A percentile compares a stretch with the other conserved stretches of the same genome.
phyloP scores from a whole-genome alignment of 2,113 vertebrate species.

The Willisornis vidua region DNA sequence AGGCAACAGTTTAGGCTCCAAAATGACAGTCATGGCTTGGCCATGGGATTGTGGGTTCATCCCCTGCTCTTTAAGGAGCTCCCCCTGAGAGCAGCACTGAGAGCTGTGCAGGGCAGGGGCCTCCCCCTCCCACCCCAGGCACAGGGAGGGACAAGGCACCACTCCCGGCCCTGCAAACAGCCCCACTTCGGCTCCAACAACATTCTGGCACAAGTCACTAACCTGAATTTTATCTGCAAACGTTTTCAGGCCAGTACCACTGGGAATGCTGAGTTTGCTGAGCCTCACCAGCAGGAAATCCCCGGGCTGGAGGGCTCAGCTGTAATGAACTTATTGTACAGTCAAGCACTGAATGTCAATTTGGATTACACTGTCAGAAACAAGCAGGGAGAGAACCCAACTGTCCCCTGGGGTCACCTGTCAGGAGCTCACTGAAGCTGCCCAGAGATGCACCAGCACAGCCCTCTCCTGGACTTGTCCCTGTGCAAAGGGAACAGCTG shows the following conservation, averaged over 20 bases:
- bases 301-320: constrained; percentile 5
- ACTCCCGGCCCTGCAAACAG: neutral
- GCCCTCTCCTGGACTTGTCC: neutral
- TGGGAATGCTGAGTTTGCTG: constrained; percentile 30
- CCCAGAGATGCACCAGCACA: constrained; percentile 5
- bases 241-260: neutral
- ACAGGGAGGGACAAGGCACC: neutral
- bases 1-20: neutral
- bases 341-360: neutral
- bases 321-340: constrained; percentile 57
- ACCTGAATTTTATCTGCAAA: constrained; percentile 51
- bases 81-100: neutral
- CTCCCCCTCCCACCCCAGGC: neutral
- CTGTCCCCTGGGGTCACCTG: constrained; percentile 15
- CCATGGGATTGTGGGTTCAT: neutral
- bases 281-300: constrained; percentile 61
- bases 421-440: constrained; percentile 50
- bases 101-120: neutral
- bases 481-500: neutral
- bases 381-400: constrained; percentile 9
- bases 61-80: neutral
- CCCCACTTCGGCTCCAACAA: neutral
- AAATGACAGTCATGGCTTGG: neutral
- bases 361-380: constrained; percentile 54
- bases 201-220: neutral